phyloP scores from a whole-genome alignment of 2,113 vertebrate species.

The Varanus komodoensis region DNA sequence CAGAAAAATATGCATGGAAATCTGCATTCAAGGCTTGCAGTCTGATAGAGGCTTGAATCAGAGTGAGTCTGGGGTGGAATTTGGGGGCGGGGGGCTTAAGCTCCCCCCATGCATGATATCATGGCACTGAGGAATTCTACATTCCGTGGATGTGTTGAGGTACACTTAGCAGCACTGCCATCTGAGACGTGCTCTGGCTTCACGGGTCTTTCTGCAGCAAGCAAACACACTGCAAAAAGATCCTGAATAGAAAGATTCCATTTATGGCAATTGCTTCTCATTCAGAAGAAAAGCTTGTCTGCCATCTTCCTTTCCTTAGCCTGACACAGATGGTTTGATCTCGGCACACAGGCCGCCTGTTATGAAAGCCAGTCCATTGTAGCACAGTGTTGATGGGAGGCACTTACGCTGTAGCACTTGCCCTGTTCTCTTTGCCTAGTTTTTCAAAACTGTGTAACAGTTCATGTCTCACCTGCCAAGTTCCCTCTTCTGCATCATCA shows the following conservation, averaged over 20 bases:
- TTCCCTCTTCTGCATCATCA: not conserved
- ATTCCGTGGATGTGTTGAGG: not conserved
- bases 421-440: not conserved
- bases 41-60: too few species aligned
- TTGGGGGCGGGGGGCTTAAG: too few species aligned
- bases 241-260: not conserved
- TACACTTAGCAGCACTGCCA: not conserved
- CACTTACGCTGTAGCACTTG: not conserved
- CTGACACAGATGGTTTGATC: not conserved
- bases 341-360: not conserved
- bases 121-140: not conserved
- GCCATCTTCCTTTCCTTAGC: accelerated
- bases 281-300: not conserved
- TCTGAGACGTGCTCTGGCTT: not conserved
- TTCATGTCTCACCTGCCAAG: not conserved
- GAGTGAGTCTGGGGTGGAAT: too few species aligned
- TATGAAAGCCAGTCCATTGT: not conserved
- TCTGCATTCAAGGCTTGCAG: too few species aligned
- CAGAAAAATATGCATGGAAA: too few species aligned
- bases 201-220: not conserved
- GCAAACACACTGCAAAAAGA: not conserved
- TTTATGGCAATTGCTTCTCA: not conserved
- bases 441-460: not conserved
- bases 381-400: not conserved
- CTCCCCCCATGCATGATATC: not conserved